These are phyloP conservation scores for Xenopus laevis DNA, from an alignment of 2,113 vertebrate genomes.

Conservation along the genomic window DNA sequence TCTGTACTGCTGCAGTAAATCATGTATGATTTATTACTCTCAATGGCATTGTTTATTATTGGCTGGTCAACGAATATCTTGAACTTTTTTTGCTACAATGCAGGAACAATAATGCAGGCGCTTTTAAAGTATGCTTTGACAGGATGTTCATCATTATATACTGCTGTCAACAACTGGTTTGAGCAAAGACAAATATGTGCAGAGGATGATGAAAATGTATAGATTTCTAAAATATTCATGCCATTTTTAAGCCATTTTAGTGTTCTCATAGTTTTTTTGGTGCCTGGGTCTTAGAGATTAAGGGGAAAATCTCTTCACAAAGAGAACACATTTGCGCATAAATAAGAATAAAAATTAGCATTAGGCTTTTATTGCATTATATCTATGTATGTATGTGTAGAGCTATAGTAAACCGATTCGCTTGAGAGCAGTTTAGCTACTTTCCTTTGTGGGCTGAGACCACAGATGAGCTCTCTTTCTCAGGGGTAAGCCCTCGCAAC, in stretches of 20 bases:
- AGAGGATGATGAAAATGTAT: constrained; percentile 23
- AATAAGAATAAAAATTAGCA: no score
- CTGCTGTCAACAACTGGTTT: constrained; percentile 39
- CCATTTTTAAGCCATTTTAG: not conserved
- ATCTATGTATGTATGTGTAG: no score
- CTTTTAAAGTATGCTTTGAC: constrained; percentile 42
- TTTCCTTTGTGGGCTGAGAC: no score
- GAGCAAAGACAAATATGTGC: constrained; percentile 36
- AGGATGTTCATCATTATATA: constrained; percentile 45
- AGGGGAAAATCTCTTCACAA: no score
- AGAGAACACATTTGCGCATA: no score
- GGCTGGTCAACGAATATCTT: constrained; percentile 42
- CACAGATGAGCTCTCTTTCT: no score
- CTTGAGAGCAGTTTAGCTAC: no score
- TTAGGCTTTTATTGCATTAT: no score
- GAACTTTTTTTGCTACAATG: constrained; percentile 23
- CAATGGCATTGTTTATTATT: constrained; percentile 42
- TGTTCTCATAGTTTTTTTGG: not conserved
- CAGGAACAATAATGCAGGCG: constrained; percentile 34
- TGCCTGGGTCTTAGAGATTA: not conserved
- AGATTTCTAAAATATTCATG: constrained; percentile 9
- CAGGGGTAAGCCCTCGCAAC: no score
- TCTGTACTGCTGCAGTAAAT: constrained; percentile 42
- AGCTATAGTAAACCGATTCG: no score
- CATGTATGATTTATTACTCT: constrained; percentile 41